Base-by-base conservation (phyloP, 1,140 invertebrate genomes). In the Trichomalopsis sarcophagae region DNA sequence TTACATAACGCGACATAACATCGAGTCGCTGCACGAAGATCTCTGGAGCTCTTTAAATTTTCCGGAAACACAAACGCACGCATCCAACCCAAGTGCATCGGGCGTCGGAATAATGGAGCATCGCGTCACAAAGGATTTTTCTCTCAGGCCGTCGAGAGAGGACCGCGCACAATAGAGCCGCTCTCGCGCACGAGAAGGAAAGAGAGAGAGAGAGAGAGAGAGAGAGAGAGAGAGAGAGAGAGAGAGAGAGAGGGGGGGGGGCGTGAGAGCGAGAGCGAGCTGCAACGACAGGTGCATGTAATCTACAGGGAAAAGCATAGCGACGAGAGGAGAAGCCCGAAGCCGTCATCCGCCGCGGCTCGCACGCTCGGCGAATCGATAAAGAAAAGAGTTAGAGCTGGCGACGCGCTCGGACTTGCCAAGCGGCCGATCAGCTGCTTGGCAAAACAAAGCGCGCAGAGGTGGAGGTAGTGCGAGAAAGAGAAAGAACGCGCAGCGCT, bases 391-490 rank as follows among this genome's bases (percentile, higher is more conserved):
- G 47, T 55, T 55, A 21, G 27, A 17, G 73, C n/a, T 75, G 77
- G 55, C 62, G 86, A 87, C 82, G 87, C 85, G 85, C 84, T 82
- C 66, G 82, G 74, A 83, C 82, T 84, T 50, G 84, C 79, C 27
- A 73, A 55, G 77, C 83, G 73, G 81, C 50, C 55, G 87, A 91
- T 92, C 91, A 92, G 91, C 91, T 92, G 91, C 90, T 92, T 87
- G 86, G 87, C 91, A 91, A 92, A 92, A 92, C 91, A 92, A 92
- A 91, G 91, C 89, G 23, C 11, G 21, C n/a, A 27, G 11, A 23
- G 66, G 21, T n/a, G 7, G 66, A 68, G 21, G n/a, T 0, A 11
- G 66, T 27, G 47, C 9, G 47, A 50, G 47, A 50, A 17, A 50
- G 47, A 50, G 66, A 68, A 17, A 7, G 68, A 10, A 30, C 68